Percentiles rank a stretch among this genome's conserved stretches.
These are phyloP conservation scores for Lamprologus sp. DNA, from an alignment of 2,113 vertebrate species.

Conservation along the genomic window DNA sequence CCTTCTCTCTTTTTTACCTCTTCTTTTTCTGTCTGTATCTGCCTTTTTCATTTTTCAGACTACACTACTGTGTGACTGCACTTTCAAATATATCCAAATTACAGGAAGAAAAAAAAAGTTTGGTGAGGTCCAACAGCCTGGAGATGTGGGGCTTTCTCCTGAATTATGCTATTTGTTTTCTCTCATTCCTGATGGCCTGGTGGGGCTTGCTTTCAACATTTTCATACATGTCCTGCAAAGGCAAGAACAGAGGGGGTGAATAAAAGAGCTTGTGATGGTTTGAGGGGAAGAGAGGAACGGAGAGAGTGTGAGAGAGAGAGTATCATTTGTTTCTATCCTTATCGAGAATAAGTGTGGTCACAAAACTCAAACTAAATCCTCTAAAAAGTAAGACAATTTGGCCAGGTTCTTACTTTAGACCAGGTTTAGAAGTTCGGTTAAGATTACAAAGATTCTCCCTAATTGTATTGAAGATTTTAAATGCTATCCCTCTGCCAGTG, in stretches of 20 bases:
- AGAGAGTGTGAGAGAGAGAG: background rate
- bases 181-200: constrained; percentile 38
- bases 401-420: background rate
- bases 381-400: background rate
- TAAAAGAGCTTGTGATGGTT: background rate
- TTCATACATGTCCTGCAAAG: constrained; percentile 47
- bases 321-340: background rate
- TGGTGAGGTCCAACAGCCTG: constrained; percentile 18
- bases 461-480: background rate
- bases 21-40: background rate
- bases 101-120: background rate
- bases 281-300: background rate
- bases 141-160: constrained; percentile 48
- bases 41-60: background rate
- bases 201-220: constrained; percentile 60
- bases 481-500: background rate
- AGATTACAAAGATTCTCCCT: background rate
- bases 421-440: background rate
- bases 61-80: background rate
- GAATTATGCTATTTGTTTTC: constrained; percentile 71
- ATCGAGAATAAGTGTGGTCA: background rate
- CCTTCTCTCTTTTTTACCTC: background rate
- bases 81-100: constrained; percentile 30
- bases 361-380: background rate
- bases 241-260: background rate